These are phyloP conservation scores for Podabrus alpinus DNA, from an alignment of 2,888 invertebrate species.

Conservation along the genomic window DNA sequence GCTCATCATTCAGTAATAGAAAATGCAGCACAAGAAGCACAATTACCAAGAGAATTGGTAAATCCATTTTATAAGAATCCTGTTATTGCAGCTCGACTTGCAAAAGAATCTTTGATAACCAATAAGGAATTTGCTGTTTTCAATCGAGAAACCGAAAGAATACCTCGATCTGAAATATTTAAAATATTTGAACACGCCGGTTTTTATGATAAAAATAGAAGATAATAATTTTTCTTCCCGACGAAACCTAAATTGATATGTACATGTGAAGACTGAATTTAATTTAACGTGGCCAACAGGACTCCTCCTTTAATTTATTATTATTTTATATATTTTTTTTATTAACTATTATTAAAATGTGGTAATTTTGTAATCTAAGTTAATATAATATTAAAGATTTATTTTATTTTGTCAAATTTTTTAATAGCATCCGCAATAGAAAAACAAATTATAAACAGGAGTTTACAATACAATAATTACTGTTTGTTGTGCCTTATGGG, in stretches of 20 bases:
- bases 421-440: not conserved
- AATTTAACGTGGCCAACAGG: not conserved
- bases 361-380: not conserved
- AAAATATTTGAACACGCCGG: conserved; percentile 60
- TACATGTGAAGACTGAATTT: not conserved
- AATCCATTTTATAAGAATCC: conserved; percentile 82
- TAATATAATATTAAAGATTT: not conserved
- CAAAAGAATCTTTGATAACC: conserved; percentile 78
- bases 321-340: not conserved
- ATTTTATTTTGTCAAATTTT: not conserved
- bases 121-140: conserved; percentile 78
- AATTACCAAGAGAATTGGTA: conserved; percentile 69
- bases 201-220: conserved; percentile 18
- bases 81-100: conserved; percentile 70
- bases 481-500: not conserved
- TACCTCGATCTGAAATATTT: conserved; percentile 75
- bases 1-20: conserved; percentile 74
- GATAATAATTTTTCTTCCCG: not conserved
- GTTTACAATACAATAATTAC: not conserved
- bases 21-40: conserved; percentile 72
- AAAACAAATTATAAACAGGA: no score
- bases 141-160: conserved; percentile 80
- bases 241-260: not conserved
- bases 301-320: not conserved
- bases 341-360: not conserved